Percentiles rank a stretch among this genome's conserved stretches.
Conservation (phyloP, 2,888 invertebrate genomes). For the Tuberolachnus salignus region DNA sequence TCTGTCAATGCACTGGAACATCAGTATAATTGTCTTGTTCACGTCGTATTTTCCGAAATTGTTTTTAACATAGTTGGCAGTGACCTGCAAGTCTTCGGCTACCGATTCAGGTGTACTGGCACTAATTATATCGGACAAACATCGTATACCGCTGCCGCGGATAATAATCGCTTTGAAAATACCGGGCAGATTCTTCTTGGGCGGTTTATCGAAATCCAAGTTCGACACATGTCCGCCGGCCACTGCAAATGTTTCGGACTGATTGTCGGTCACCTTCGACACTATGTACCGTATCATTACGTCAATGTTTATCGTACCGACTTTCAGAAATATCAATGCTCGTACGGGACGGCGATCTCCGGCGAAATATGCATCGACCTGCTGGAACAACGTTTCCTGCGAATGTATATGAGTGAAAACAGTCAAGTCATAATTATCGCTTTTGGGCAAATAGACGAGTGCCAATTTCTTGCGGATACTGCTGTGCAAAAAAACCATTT, state of each 20-base stretch:
- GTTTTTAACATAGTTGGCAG: background rate
- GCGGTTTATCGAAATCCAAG: conserved; percentile 23
- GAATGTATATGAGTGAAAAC: background rate
- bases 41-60: background rate
- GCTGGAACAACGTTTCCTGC: background rate
- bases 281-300: conserved; percentile 9
- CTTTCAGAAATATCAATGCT: conserved; percentile 28
- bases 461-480: conserved; percentile 12
- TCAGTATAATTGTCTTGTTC: conserved; percentile 25
- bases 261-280: background rate
- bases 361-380: background rate
- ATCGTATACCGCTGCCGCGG: conserved; percentile 35
- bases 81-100: background rate
- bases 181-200: conserved; percentile 16
- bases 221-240: conserved; percentile 38
- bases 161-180: conserved; percentile 26
- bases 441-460: conserved; percentile 30
- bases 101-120: background rate
- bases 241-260: conserved; percentile 22
- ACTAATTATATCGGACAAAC: conserved; percentile 23
- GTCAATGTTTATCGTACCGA: background rate
- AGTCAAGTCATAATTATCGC: conserved; percentile 11
- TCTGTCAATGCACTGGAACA: conserved; percentile 41
- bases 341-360: conserved; percentile 15
- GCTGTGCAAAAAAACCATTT: background rate